These are phyloP conservation scores for Cyphomyrus plagiostoma DNA, from an alignment of 2,113 vertebrate species.

Conservation along the genomic window DNA sequence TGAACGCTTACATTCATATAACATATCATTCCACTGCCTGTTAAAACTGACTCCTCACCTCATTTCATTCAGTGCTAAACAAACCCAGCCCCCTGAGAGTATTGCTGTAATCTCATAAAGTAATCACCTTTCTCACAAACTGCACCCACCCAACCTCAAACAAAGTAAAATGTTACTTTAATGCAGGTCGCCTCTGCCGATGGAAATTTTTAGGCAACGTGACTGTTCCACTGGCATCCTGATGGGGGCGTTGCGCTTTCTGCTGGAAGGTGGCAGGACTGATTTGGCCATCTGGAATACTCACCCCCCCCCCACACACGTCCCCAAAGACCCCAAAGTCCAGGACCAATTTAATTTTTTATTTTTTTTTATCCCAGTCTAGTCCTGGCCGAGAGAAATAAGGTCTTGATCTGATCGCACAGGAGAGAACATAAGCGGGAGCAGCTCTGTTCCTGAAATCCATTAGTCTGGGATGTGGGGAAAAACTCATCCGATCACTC, in stretches of 20 bases:
- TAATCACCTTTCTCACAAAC: neutral
- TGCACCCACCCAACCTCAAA: neutral
- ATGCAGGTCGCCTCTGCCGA: neutral
- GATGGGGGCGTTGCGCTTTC: neutral
- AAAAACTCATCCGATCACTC: neutral
- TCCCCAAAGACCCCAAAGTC: neutral
- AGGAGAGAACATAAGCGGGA: neutral
- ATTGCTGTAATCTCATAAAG: neutral
- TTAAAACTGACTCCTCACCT: neutral
- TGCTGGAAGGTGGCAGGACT: neutral
- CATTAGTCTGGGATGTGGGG: neutral
- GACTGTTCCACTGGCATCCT: neutral
- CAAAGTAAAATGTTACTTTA: neutral
- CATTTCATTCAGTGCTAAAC: neutral
- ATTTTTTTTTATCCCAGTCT: neutral
- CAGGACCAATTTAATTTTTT: neutral
- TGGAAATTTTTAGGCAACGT: neutral
- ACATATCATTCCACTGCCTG: neutral
- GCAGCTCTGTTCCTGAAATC: neutral
- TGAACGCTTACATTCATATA: constrained; percentile 5
- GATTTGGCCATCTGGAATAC: neutral
- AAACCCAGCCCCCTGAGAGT: neutral
- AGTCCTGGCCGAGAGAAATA: neutral
- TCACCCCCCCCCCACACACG: neutral
- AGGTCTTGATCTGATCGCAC: neutral